Conservation (phyloP, 2,888 invertebrate genomes). For the Cynaeus angustus region DNA sequence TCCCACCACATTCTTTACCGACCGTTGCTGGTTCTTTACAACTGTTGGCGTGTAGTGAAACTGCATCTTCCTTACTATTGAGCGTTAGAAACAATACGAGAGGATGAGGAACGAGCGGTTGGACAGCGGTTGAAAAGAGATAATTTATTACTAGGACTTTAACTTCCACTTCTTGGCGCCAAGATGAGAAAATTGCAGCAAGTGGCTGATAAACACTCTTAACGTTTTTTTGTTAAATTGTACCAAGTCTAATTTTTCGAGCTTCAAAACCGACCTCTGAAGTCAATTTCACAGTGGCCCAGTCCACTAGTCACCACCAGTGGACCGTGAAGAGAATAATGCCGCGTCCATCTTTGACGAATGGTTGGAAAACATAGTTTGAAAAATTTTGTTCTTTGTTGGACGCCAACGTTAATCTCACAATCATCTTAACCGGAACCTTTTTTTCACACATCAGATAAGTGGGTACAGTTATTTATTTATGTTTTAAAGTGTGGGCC, state of each 20-base stretch:
- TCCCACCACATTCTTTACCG: slow-evolving; percentile 47
- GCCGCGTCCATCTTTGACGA: slow-evolving; percentile 29
- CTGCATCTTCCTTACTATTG: slow-evolving; percentile 23
- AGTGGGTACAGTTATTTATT: slow-evolving; percentile 5
- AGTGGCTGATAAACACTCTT: slow-evolving; percentile 2
- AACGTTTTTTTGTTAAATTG: no score
- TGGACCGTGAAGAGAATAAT: slow-evolving; percentile 29
- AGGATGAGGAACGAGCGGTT: slow-evolving; percentile 24
- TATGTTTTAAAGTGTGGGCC: slow-evolving; percentile 1
- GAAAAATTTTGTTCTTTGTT: not conserved
- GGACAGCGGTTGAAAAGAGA: slow-evolving; percentile 15
- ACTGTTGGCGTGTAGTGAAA: slow-evolving; percentile 21
- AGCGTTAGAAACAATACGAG: slow-evolving; percentile 23
- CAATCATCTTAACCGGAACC: slow-evolving; percentile 2
- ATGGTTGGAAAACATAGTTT: slow-evolving; percentile 7
- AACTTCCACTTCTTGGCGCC: slow-evolving; percentile 16
- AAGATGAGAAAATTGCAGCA: not conserved
- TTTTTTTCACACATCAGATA: slow-evolving; percentile 3
- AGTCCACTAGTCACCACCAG: slow-evolving; percentile 19
- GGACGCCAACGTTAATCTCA: not conserved
- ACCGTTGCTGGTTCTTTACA: slow-evolving; percentile 43
- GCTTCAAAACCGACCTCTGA: slow-evolving; percentile 1
- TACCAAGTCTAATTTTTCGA: no score
- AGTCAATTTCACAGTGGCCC: slow-evolving; percentile 27
- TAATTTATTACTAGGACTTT: slow-evolving; percentile 16